These are phyloP conservation scores for Doris montereyensis DNA, from an alignment of 2,888 invertebrate species.

Conservation along the genomic window DNA sequence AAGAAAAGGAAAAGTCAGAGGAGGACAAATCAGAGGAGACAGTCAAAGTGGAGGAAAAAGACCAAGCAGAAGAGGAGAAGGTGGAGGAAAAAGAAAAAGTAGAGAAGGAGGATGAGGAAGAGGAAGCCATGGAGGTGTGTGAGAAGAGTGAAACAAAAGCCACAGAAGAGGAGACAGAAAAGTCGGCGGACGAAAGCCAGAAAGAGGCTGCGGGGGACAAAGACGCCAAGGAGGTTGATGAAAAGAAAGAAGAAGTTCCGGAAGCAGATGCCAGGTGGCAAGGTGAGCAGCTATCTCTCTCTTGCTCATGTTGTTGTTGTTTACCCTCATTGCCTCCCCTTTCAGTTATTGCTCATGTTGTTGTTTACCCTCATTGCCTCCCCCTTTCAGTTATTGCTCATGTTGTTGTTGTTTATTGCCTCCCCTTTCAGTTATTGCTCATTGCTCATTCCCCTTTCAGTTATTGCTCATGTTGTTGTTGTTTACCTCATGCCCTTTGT, in stretches of 20 bases:
- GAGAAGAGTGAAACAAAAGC: slow-evolving; percentile 9
- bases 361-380: too few relatives aligned
- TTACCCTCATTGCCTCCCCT: too few relatives aligned
- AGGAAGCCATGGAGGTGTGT: background rate
- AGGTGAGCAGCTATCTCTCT: too few relatives aligned
- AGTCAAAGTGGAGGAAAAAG: slow-evolving; percentile 31
- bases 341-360: too few relatives aligned
- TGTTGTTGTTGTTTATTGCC: too few relatives aligned
- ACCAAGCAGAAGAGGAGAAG: background rate
- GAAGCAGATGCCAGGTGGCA: too few relatives aligned
- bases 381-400: too few relatives aligned
- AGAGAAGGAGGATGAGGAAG: slow-evolving; percentile 25
- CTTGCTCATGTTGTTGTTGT: too few relatives aligned
- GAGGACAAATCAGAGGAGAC: slow-evolving; percentile 44
- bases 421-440: too few relatives aligned
- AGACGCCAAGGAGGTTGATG: slow-evolving; percentile 10
- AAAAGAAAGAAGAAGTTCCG: slow-evolving; percentile 48
- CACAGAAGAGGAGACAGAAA: slow-evolving; percentile 41
- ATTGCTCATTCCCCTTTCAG: too few relatives aligned
- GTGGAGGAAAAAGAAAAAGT: slow-evolving; percentile 27
- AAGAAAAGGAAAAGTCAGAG: background rate
- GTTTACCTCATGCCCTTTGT: too few relatives aligned
- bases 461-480: too few relatives aligned
- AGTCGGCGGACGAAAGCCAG: slow-evolving; percentile 42
- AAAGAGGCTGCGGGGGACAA: slow-evolving; percentile 34